Base-by-base conservation (phyloP, 2,888 invertebrate species). In the Hedya salicella region DNA sequence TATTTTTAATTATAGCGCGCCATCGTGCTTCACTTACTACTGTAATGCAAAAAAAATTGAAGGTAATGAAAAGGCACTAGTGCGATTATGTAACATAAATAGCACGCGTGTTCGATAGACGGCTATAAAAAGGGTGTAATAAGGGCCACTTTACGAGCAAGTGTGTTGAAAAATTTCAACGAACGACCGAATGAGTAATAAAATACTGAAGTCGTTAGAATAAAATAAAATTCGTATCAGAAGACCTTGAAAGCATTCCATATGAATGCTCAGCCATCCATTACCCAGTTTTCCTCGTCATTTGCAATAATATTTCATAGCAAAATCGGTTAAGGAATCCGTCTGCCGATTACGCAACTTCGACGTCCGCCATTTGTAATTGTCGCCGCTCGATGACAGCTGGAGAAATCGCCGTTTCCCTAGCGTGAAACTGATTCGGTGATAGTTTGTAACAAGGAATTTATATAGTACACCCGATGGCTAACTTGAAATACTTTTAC, bases 301-400 rank as follows among this genome's bases (percentile, higher is more conserved):
- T 65, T 65, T 65, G 39, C 46, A 19, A 48, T 54, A 49, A 66
- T 66, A 66, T 61, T 66, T 61, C 66, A 66, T 42, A 21, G 61
- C 60, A 30, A n/a, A n/a, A 44, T 36, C 46, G 59, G 46, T 52
- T 40, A 60, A 61, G 66, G 66, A 61, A 66, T 61, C 52, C 60
- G 54, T 66, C 53, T 48, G 60, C 5, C 66, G 53, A 65, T 66
- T 60, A 54, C 66, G 65, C 19, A 59, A 65, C 65, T 64, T 64
- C 49, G 57, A 53, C 60, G 46, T 39, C 59, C 25, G 42, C 65
- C 59, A 65, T 65, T 65, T 65, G 65, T 65, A 65, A 52, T 65
- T 60, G 65, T 65, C 65, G 39, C 30, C 17, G 19, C 59, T 46
- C 52, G 65, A 65, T 65, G 65, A 65, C 65, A 65, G 65, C 30